Conservation (phyloP, 64 coral and sea anemone species). For the Porites lutea region DNA sequence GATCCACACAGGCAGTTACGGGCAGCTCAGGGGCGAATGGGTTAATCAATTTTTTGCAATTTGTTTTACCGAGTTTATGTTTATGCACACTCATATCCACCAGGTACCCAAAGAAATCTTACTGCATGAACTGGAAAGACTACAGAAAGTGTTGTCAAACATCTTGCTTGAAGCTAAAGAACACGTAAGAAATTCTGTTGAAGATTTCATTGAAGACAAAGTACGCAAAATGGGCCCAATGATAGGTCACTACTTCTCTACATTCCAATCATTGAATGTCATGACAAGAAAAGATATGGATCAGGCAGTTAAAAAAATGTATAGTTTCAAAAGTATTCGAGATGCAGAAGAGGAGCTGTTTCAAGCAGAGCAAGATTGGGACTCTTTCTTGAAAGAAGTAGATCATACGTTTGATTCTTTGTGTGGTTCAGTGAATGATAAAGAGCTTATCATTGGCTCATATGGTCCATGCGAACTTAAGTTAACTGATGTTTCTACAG, state of each 20-base stretch:
- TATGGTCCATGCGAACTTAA: constrained; percentile 62
- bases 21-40: no score
- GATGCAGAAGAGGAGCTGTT: constrained; percentile 70
- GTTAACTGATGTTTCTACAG: constrained; percentile 62
- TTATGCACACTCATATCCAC: not conserved
- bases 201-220: constrained; percentile 74
- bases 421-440: not conserved
- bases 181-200: constrained; percentile 37
- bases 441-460: constrained; percentile 53
- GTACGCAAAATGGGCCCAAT: constrained; percentile 64
- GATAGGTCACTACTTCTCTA: constrained; percentile 72
- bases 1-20: no score
- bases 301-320: constrained; percentile 41
- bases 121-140: constrained; percentile 33
- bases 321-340: constrained; percentile 51
- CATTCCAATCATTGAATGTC: constrained; percentile 63
- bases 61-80: not conserved
- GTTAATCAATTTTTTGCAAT: no score
- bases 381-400: constrained; percentile 78
- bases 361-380: constrained; percentile 74
- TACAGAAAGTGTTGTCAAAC: constrained; percentile 16
- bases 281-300: constrained; percentile 74
- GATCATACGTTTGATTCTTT: constrained; percentile 63
- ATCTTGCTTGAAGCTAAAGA: constrained; percentile 54
- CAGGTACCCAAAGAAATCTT: constrained; percentile 17